Conservation (phyloP, 1,140 invertebrate species). For the Drosophila prosaltans region DNA sequence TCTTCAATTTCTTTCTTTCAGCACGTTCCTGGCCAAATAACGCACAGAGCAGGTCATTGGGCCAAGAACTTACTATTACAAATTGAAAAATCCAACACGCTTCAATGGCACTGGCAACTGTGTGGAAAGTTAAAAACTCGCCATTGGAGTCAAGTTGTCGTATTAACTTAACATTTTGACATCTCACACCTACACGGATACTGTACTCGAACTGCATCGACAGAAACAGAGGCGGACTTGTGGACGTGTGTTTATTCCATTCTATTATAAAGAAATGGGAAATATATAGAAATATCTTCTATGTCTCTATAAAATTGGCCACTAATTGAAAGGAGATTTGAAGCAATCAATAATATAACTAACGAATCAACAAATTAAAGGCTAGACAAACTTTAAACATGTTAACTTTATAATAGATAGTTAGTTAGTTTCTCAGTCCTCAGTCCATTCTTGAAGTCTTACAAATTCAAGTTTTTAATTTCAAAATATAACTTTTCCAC, state of each 20-base stretch:
- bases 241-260: neutral
- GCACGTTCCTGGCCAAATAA: constrained; percentile 26
- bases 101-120: constrained; percentile 39
- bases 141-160: constrained; percentile 58
- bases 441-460: no score
- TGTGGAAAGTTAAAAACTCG: constrained; percentile 67
- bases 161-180: constrained; percentile 77
- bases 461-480: no score
- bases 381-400: no score
- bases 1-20: constrained; percentile 27
- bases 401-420: no score
- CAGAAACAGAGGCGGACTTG: neutral
- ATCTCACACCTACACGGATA: constrained; percentile 49
- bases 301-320: no score
- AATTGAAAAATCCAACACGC: constrained; percentile 75
- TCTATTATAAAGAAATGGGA: no score
- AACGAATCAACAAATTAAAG: no score
- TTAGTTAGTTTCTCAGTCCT: no score
- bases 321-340: no score
- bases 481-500: no score
- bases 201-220: constrained; percentile 10
- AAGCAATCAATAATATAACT: no score
- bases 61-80: constrained; percentile 50
- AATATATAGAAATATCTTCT: no score
- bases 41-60: constrained; percentile 62